Base-by-base conservation (phyloP, 2,113 vertebrate genomes). In the Orthonyx spaldingii region DNA sequence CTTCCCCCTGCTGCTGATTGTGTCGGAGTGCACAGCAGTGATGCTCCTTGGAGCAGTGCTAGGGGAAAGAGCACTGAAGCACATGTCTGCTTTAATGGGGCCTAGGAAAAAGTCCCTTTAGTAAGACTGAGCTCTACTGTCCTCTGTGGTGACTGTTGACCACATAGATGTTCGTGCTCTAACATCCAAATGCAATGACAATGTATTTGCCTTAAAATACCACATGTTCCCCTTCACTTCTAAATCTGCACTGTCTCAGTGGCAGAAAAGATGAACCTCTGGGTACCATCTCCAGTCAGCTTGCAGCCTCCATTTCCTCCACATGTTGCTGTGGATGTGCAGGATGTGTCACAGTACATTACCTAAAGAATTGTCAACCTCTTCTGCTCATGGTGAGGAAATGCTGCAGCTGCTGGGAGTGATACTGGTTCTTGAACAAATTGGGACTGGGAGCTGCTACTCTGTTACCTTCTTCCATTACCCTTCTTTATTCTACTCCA, bases 21-120 rank as follows among this genome's bases (percentile, higher is more conserved):
- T 60, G 19, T n/a, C 27, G 30, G 22, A 72, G 15, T 6, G 10
- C 46, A 56, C 24, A n/a, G 37, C 56, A 41, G 16, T 0, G 0
- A 7, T 15, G 4, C 0, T 60, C 4, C 41, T 30, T 56, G 49
- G 24, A 68, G 33, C 11, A 39, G 14, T 16, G 41, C 8, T n/a
- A 11, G 8, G 10, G 13, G 11, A 50, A 60, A 35, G 0, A 9
- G 10, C 33, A 19, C 33, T 46, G 32, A 20, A 56, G 26, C 28
- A n/a, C 32, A 16, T 0, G 1, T 33, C 16, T 57, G 12, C 22
- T 71, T 59, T 68, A 6, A 6, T 60, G 53, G 4, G 6, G 6
- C 46, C 28, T 57, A 26, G 11, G 22, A 84, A 83, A 32, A 66
- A 94, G 23, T 10, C 30, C 2, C 5, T 27, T 49, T 14, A 24